Evolutionary conservation across 2,113 vertebrate species (phyloP).

Genomic region (Eleginops maclovinus): DNA sequence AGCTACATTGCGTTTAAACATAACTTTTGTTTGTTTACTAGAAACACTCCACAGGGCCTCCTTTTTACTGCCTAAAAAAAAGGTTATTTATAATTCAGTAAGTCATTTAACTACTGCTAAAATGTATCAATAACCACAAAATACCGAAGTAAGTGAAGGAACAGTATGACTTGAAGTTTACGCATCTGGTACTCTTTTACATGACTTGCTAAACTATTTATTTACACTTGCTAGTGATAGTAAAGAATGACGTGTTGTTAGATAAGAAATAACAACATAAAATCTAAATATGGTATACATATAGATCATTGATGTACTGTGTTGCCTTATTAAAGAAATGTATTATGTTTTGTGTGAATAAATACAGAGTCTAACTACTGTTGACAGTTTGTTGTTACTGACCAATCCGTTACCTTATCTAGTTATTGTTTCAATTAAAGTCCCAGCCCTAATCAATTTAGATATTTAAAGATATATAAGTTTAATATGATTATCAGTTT

Average conservation of each 20-base stretch:
- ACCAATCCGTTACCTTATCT: too few relatives aligned
- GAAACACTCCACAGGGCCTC: conserved; percentile 13
- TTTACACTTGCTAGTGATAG: conserved; percentile 72
- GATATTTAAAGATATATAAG: not conserved
- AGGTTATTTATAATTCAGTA: conserved; percentile 27
- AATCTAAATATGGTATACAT: conserved; percentile 73
- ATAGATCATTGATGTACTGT: conserved; percentile 80
- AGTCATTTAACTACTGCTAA: conserved; percentile 33
- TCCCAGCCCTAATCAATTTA: not conserved
- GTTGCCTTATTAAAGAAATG: conserved; percentile 82
- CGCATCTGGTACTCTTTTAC: conserved; percentile 70
- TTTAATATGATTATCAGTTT: not conserved
- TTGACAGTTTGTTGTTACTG: conserved; percentile 19
- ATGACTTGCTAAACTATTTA: conserved; percentile 74
- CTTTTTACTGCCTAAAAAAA: conserved; percentile 27
- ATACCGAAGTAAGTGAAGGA: conserved; percentile 25
- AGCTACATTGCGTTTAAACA: conserved; percentile 12
- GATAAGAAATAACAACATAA: conserved; percentile 62
- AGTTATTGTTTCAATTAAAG: not conserved
- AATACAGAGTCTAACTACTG: conserved; percentile 76
- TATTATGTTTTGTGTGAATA: conserved; percentile 84
- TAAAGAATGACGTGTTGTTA: conserved; percentile 76
- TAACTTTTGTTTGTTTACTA: conserved; percentile 5
- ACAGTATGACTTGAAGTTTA: conserved; percentile 62
- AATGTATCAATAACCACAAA: conserved; percentile 18